Base-by-base conservation (phyloP, 2,888 invertebrate species). In the Drosophila hawaiiensis region DNA sequence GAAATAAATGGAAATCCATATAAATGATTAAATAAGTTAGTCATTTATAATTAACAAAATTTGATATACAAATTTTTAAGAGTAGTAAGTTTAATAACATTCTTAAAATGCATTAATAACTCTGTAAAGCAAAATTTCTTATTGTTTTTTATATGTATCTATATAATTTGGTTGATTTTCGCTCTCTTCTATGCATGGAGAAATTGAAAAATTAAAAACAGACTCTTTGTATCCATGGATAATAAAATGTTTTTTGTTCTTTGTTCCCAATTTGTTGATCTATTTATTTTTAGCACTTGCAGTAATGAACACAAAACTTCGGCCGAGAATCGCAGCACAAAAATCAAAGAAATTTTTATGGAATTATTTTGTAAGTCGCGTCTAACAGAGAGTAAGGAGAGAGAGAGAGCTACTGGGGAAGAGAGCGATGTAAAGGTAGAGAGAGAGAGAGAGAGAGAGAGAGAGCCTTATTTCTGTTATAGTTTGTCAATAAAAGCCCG, bases 401-500 rank as follows among this genome's bases (percentile, higher is more conserved):
- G 28, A 33, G 31, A 35, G 43, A 59, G 37, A 43, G 41, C 28
- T 31, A 41, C 28, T 37, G 37, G 28, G 71, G 55, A 53, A 35
- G 47, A 50, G 35, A 58, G 59, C 7, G 19, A 53, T 43, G 29
- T 25, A 55, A 47, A 29, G 29, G 10, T 29, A 56, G 31, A 37
- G 31, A 35, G 54, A 55, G 28, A 41, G 29, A 35, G 35, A 47
- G 60, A 58, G 50, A 33, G 19, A 7, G 29, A 29, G 29, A 28
- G 28, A 28, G 43, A 39, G 28, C 56, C 54, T 59, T 70, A 28
- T 41, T 70, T 73, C 63, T 71, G 68, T 71, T 72, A 56, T 80
- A 82, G 80, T 87, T 89, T 85, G 85, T 78, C 83, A 88, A 88
- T 88, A 78, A 82, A 78, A 82, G 78, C 89, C 90, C 85, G 85